These are phyloP conservation scores for Glaucopsyche alexis DNA, from an alignment of 2,888 invertebrate species.

Conservation along the genomic window DNA sequence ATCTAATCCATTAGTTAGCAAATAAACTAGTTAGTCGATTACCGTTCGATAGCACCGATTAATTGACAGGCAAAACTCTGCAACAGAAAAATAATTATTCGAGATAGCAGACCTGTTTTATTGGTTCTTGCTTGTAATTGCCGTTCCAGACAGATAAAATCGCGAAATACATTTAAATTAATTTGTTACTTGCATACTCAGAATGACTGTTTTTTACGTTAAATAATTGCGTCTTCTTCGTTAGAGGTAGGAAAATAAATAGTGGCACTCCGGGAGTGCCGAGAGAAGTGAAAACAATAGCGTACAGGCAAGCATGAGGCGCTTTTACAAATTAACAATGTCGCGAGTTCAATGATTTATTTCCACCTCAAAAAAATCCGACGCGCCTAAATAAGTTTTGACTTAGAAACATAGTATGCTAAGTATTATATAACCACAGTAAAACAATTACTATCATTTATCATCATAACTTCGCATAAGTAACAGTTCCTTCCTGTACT, in stretches of 20 bases:
- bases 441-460: not conserved
- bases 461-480: not conserved
- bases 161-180: not conserved
- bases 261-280: too few species aligned
- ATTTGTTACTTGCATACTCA: not conserved
- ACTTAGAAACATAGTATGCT: too few species aligned
- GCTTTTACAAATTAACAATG: too few species aligned
- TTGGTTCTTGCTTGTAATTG: not conserved
- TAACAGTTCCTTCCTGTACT: constrained; percentile 15
- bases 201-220: not conserved
- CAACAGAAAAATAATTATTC: not conserved
- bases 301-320: too few species aligned
- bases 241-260: too few species aligned
- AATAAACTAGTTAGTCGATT: constrained; percentile 16
- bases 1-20: constrained; percentile 30
- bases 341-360: too few species aligned
- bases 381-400: too few species aligned
- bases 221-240: not conserved
- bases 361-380: too few species aligned
- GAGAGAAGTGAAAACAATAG: too few species aligned
- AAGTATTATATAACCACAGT: too few species aligned
- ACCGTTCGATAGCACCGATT: not conserved
- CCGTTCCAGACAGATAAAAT: not conserved
- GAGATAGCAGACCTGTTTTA: not conserved
- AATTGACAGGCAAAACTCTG: constrained; percentile 1